Base-by-base conservation (phyloP, 2,888 invertebrate species). In the Orchesella flavescens region DNA sequence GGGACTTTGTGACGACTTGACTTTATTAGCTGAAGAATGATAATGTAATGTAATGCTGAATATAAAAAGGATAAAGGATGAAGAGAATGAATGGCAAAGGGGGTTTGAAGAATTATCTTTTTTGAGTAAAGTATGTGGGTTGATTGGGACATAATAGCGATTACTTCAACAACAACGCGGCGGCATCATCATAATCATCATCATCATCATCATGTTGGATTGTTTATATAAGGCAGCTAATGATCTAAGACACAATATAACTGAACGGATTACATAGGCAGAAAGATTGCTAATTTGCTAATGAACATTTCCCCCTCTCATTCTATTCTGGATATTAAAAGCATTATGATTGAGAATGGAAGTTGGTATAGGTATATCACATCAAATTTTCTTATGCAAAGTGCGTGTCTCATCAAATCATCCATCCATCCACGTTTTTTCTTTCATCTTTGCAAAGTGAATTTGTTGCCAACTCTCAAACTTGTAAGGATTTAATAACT, bases 161-260 rank as follows among this genome's bases (percentile, higher is more conserved):
- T 66, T 68, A 44, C 44, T 57, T 34, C 17, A 49, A 49, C 53
- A 53, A 53, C 53, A 53, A 68, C 53, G 69, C 53, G 19, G 71
- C 71, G 71, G 55, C 71, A 34, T 34, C 34, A 34, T 34, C 34
- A 73, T 17, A n/a, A 43, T 71, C 55, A 43, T 74, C 71, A 34
- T 34, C 34, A 34, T 34, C 34, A 73, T 17, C 43, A 43, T 71
- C 55, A 43, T 74, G 74, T 34, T 55, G 57, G 57, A 57, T 76
- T 76, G 76, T 76, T 75, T 75, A 75, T 75, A 75, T 75, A 75
- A 75, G 75, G 75, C 55, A 13, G 13, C 61, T 73, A 44, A 61
- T 74, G 74, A 74, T 49, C 63, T 44, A 19, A 13, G 49, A 49
- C 49, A 15, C 49, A 7, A 12, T 49, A 34, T 34, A 34, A 34